Conservation (phyloP, 2,888 invertebrate species). For the Ephialtes manifestator region DNA sequence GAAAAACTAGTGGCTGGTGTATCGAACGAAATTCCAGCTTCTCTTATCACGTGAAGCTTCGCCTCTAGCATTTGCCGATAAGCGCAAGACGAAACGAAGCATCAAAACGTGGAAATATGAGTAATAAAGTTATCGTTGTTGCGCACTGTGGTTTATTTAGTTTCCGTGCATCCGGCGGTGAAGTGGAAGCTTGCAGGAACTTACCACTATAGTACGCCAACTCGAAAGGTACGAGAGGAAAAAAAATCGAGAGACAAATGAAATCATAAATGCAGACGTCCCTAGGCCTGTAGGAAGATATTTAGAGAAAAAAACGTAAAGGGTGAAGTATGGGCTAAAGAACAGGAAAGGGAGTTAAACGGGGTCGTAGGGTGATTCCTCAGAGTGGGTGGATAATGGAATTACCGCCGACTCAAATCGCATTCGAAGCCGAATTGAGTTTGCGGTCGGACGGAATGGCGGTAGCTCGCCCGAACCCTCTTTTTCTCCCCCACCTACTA, state of each 20-base stretch:
- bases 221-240: conserved; percentile 6
- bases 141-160: conserved; percentile 23
- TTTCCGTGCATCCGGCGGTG: conserved; percentile 49
- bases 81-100: conserved; percentile 17
- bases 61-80: conserved; percentile 14
- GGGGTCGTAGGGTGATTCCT: conserved; percentile 72
- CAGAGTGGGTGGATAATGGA: conserved; percentile 78
- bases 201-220: neutral
- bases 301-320: conserved; percentile 56
- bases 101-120: conserved; percentile 17
- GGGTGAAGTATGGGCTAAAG: conserved; percentile 54
- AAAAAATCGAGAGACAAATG: conserved; percentile 71
- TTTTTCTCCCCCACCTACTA: conserved; percentile 5
- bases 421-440: conserved; percentile 80
- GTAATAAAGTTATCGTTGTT: conserved; percentile 53
- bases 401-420: conserved; percentile 82
- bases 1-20: neutral
- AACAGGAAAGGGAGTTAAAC: conserved; percentile 57
- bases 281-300: conserved; percentile 30
- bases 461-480: conserved; percentile 1
- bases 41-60: neutral
- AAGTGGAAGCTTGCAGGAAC: conserved; percentile 27
- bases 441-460: conserved; percentile 80
- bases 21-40: neutral
- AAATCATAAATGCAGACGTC: conserved; percentile 78